Evolutionary conservation across 2,113 vertebrate genomes (phyloP), one percentile per base, ranked within the genome.

Genomic region (Leuciscus idus): DNA sequence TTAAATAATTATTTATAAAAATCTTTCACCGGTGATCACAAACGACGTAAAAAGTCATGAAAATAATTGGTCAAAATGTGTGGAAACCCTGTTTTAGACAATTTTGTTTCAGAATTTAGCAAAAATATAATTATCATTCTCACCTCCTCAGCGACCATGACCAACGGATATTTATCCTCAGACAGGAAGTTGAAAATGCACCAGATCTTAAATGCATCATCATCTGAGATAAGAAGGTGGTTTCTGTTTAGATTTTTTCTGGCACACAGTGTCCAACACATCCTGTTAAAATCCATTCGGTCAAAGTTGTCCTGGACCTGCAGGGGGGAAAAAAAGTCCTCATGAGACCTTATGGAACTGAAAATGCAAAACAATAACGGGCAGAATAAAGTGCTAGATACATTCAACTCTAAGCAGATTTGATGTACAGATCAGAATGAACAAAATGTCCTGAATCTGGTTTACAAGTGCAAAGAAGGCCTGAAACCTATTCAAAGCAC

Each of bases 141-240:
- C 94, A 99, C 98, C 98, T 99, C 98, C 88, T 99, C 98, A 0
- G 96, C 94, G 78, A 98, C 96, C n/a, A 99, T 97, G 91, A 95
- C 90, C 91, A 99, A 93, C 7, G 98, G 98, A 90, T 99, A 99
- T 62, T 94, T 95, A 91, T 99, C 98, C 90, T 99, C 98, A 1
- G 97, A 97, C 89, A 99, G 94, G 94, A 99, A 99, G 95, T 99
- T 99, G 93, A 99, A 99, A 88, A 99, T 96, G 93, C 97, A 97
- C 98, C 98, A 99, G 70, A 99, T 93, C 95, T 98, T 98, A 93
- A 98, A 99, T 72, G 97, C 96, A 26, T 98, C 97, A 17, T 99
- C 96, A 55, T 98, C 96, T 0, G 93, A 93, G 90, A 99, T 96
- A 81, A 97, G 89, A 83, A 97, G 91, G 28, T 95, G 92, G 57